A percentile compares a stretch with the other conserved stretches of the same genome.
Conservation (phyloP, 64 coral and sea anemone genomes). For the Actinia tenebrosa region DNA sequence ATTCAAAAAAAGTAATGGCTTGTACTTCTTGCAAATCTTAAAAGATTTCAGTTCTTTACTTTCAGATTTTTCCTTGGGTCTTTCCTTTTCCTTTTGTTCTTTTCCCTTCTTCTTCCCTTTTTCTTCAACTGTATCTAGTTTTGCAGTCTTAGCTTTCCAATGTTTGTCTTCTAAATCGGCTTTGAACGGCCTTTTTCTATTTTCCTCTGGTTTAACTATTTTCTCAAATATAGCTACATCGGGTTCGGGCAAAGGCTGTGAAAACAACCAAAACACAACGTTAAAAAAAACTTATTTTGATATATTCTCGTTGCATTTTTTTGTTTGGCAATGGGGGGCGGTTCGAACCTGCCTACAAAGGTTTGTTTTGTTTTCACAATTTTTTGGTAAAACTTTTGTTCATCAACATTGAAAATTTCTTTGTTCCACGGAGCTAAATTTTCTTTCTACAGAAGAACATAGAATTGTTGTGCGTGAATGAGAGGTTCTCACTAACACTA, state of each 20-base stretch:
- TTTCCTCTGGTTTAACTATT: background rate
- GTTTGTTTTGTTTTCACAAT: background rate
- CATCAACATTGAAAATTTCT: too few relatives aligned
- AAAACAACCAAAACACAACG: background rate
- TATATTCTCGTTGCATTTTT: background rate
- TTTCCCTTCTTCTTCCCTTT: background rate
- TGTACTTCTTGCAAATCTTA: constrained; percentile 72
- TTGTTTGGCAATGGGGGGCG: too few relatives aligned
- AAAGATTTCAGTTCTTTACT: constrained; percentile 39
- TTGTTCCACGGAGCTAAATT: too few relatives aligned
- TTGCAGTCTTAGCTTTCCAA: background rate
- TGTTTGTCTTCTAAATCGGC: background rate
- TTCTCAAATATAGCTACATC: constrained; percentile 20
- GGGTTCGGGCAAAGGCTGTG: constrained; percentile 63
- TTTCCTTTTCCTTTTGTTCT: constrained; percentile 20
- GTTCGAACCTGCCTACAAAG: too few relatives aligned
- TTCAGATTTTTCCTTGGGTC: background rate
- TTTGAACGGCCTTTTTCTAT: background rate
- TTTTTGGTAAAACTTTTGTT: too few relatives aligned
- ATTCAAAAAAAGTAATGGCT: constrained; percentile 60
- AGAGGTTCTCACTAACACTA: too few relatives aligned
- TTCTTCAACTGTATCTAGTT: background rate
- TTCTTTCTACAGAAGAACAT: too few relatives aligned
- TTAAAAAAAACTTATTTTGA: background rate
- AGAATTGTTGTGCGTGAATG: too few relatives aligned